Evolutionary conservation across 2,113 vertebrate species (phyloP), one percentile per base, ranked within the genome.

Genomic region (Marcusenius ussheri): DNA sequence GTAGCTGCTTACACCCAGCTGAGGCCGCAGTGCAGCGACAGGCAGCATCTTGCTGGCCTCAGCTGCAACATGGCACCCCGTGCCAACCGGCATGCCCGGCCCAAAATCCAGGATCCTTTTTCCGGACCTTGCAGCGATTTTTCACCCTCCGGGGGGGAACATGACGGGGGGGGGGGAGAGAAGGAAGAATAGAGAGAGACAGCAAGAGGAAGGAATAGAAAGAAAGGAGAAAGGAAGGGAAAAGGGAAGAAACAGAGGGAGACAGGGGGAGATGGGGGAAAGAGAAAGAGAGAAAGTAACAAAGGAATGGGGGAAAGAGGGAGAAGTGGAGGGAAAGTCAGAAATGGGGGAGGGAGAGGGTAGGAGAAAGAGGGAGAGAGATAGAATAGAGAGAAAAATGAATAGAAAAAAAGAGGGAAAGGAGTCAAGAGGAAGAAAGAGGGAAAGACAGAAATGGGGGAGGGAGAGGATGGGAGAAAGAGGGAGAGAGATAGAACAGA

Each of bases 1-100:
- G 90, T 87, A 84, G 35, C 90, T 91, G 87, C 87, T 83, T 70
- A 91, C 88, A 88, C 86, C 87, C 90, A 91, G 88, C 90, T 89
- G 90, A 91, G 27, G 11, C 31, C 47, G 13, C 42, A 53, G 50
- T 83, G 90, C 88, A 58, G 87, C 89, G 88, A 91, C 92, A 90
- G 90, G 93, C 83, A 88, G 83, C 50, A 92, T 92, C 91, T 91
- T 90, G 91, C 53, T 89, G 13, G 31, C 89, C 90, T 91, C 89
- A 49, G 50, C 86, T 45, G 39, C 50, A 31, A 51, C 24, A 49
- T 89, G 15, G 47, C 49, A 17, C 62, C 24, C 83, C 85, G 66
- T 50, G 49, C 77, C 89, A 84, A 90, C 83, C 46, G 15, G 83
- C 39, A 8, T 45, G 0, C 83, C 42, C 85, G 5, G 11, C 83